phyloP scores from a whole-genome alignment of 2,113 vertebrate species.

The Microcebus lehilahytsara region DNA sequence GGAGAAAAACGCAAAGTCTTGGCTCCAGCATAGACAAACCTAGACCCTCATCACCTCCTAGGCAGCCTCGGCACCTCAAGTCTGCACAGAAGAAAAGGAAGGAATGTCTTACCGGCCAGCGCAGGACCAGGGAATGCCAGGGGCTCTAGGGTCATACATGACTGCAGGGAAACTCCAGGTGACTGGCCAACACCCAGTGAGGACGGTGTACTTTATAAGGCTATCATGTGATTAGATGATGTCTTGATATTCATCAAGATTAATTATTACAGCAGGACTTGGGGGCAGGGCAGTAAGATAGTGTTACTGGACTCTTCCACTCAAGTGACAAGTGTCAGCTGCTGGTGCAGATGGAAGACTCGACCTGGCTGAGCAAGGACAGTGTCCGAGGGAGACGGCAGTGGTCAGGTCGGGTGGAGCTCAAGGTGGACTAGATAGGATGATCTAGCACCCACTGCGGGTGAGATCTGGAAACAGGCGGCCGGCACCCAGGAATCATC shows the following conservation, averaged over 20 bases:
- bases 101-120: neutral
- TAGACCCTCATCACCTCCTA: rapidly evolving
- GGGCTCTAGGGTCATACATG: neutral
- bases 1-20: neutral
- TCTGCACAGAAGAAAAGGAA: neutral
- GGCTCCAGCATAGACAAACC: neutral
- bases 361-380: neutral
- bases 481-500: neutral
- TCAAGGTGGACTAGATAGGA: neutral
- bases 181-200: neutral
- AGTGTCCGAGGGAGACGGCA: neutral
- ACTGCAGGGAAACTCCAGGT: neutral
- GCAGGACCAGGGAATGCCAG: neutral
- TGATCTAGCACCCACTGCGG: neutral
- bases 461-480: neutral
- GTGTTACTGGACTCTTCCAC: neutral
- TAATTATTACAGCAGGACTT: neutral
- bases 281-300: too few relatives aligned
- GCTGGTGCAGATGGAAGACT: neutral
- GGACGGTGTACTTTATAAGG: neutral
- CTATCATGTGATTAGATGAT: neutral
- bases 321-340: neutral
- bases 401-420: neutral
- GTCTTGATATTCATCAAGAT: neutral
- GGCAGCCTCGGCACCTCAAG: neutral